Evolutionary conservation across 2,797 vertebrate species (phyloP), one percentile per base, ranked within the genome.

Genomic region (Eupleurogrammus muticus): DNA sequence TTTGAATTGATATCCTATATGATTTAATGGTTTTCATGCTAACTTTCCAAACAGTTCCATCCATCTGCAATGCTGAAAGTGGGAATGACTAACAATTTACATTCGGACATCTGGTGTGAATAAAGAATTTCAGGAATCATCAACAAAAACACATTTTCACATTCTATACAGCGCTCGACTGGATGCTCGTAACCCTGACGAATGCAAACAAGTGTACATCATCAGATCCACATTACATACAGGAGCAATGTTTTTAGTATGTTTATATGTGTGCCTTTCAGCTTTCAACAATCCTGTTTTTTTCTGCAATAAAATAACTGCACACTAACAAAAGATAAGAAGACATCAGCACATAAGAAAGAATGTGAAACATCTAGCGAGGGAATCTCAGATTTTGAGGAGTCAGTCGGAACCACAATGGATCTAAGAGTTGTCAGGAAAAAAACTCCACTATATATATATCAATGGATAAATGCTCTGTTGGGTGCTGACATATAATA

Each of bases 41-140:
- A 23, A 40, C 35, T 53, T 35, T 59, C 69, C 53, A 66, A 56
- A 57, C 53, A 68, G 42, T 46, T 54, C 28, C 55, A 49, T 59
- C 44, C 34, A 57, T 70, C 40, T 70, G 59, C 62, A 49, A 73
- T 54, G 20, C 32, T 65, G 9, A 65, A 57, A 35, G 36, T 46
- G 20, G 40, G 35, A 76, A 52, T 60, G 13, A 64, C 53, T 50
- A 68, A 77, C 63, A 74, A 58, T 81, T 79, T 80, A 69, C 47
- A 70, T 60, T 52, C 68, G 11, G 24, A 49, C 58, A 73, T 61
- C 68, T 65, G 68, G 36, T 65, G 44, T 63, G 20, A 50, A 55
- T 20, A 55, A 47, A 28, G 34, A 6, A 62, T n/a, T 53, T 14
- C 12, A 34, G 23, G 16, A 71, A 24, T 11, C 20, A 47, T 55